Evolutionary conservation across 2,888 invertebrate genomes (phyloP).

Genomic region (Tetropium fuscum): DNA sequence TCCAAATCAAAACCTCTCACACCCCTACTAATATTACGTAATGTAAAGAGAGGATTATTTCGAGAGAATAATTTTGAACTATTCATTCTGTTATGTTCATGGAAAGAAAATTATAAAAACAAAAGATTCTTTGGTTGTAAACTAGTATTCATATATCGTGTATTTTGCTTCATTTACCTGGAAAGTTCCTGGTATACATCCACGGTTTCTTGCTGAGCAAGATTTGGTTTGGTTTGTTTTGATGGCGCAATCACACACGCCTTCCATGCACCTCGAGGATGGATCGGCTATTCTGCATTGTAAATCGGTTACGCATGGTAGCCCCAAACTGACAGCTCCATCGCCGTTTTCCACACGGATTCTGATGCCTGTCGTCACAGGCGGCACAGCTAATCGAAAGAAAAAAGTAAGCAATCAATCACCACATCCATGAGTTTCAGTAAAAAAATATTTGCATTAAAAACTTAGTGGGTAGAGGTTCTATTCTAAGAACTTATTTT

Average conservation of each 20-base stretch:
- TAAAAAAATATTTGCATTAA: too few species aligned
- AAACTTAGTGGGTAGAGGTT: too few species aligned
- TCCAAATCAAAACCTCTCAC: too few species aligned
- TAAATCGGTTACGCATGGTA: constrained; percentile 78
- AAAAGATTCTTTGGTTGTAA: not conserved
- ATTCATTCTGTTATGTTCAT: not conserved
- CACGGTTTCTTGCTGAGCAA: constrained; percentile 80
- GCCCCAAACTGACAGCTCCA: constrained; percentile 78
- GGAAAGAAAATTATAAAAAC: not conserved
- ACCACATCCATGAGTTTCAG: too few species aligned
- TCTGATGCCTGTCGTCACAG: constrained; percentile 57
- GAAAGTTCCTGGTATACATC: constrained; percentile 88
- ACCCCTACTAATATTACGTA: too few species aligned
- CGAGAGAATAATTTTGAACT: constrained; percentile 6
- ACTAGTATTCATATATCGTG: not conserved
- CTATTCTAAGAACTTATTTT: too few species aligned
- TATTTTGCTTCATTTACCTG: too few species aligned
- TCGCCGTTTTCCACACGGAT: constrained; percentile 66
- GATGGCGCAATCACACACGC: constrained; percentile 81
- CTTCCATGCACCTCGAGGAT: constrained; percentile 78
- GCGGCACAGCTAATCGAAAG: constrained; percentile 46
- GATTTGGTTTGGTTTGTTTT: constrained; percentile 71
- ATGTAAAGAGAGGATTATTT: too few species aligned
- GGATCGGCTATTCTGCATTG: constrained; percentile 87
- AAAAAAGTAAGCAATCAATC: not conserved